Conservation (phyloP, 1,140 invertebrate genomes). For the Ooceraea biroi region DNA sequence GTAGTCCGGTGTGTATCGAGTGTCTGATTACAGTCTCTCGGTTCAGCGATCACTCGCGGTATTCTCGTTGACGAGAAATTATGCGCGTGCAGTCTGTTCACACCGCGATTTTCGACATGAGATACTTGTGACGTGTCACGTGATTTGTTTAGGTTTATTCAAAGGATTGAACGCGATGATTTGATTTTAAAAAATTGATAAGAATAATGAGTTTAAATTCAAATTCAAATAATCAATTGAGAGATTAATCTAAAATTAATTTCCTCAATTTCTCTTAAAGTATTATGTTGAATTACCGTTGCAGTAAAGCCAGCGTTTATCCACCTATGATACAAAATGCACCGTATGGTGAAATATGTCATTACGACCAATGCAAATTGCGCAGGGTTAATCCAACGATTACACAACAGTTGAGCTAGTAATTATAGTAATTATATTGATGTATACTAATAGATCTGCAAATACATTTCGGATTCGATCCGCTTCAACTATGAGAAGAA, state of each 20-base stretch:
- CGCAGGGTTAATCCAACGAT: constrained; percentile 45
- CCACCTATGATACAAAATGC: constrained; percentile 32
- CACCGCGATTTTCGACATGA: neutral
- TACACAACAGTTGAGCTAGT: constrained; percentile 48
- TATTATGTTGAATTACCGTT: neutral
- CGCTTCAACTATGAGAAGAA: too few relatives aligned
- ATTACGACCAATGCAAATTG: constrained; percentile 29
- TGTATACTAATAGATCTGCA: constrained; percentile 55
- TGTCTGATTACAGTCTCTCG: constrained; percentile 33
- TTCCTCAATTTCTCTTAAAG: neutral
- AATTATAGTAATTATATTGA: constrained; percentile 51
- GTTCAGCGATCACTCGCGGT: constrained; percentile 66
- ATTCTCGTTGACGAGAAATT: constrained; percentile 69
- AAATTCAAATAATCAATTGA: neutral
- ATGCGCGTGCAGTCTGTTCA: constrained; percentile 28
- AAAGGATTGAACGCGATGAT: neutral
- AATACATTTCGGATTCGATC: constrained; percentile 35
- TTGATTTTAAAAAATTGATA: neutral
- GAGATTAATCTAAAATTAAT: constrained; percentile 17
- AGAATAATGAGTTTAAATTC: neutral
- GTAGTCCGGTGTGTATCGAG: constrained; percentile 63
- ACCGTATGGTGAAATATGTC: constrained; percentile 37
- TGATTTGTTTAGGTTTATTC: neutral
- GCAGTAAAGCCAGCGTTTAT: neutral
- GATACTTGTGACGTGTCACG: neutral